These are phyloP conservation scores for Electrona antarctica DNA, from an alignment of 2,113 vertebrate species.

Conservation along the genomic window DNA sequence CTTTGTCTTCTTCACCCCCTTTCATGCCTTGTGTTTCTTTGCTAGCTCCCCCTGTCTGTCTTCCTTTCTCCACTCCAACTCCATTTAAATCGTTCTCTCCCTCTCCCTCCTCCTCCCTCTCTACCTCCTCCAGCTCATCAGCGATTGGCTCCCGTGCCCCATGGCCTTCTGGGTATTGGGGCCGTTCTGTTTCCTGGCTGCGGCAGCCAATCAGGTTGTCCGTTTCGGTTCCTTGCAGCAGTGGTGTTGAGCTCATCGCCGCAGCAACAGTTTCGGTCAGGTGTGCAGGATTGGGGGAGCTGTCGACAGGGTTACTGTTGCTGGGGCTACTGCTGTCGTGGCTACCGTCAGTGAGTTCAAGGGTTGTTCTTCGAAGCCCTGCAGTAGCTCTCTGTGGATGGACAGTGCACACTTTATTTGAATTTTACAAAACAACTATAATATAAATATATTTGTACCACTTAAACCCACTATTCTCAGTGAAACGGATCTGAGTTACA, in stretches of 20 bases:
- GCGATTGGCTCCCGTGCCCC: slow-evolving; percentile 12
- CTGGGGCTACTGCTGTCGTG: slow-evolving; percentile 15
- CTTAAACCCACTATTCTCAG: too few species aligned
- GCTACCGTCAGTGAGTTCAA: slow-evolving; percentile 60
- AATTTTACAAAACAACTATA: too few species aligned
- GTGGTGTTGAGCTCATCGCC: slow-evolving; percentile 58
- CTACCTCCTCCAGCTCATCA: slow-evolving; percentile 10
- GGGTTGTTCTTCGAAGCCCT: slow-evolving; percentile 56
- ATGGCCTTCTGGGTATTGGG: slow-evolving; percentile 39
- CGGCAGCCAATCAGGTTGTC: slow-evolving; percentile 37
- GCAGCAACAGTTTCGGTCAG: slow-evolving; percentile 45
- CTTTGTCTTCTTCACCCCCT: not conserved
- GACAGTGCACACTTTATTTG: not conserved
- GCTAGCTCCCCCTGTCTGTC: not conserved
- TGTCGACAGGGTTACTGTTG: slow-evolving; percentile 2
- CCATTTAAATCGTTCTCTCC: not conserved
- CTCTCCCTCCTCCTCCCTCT: not conserved
- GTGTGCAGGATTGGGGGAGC: slow-evolving; percentile 14
- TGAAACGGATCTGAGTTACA: too few species aligned
- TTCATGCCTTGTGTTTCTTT: not conserved
- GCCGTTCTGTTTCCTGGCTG: slow-evolving; percentile 35
- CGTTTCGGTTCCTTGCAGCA: slow-evolving; percentile 34
- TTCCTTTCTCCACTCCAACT: slow-evolving; percentile 1
- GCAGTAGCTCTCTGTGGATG: slow-evolving; percentile 64
- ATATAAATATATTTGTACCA: too few species aligned